Evolutionary conservation across 2,113 vertebrate species (phyloP).

Genomic region (Leptosomus discolor): DNA sequence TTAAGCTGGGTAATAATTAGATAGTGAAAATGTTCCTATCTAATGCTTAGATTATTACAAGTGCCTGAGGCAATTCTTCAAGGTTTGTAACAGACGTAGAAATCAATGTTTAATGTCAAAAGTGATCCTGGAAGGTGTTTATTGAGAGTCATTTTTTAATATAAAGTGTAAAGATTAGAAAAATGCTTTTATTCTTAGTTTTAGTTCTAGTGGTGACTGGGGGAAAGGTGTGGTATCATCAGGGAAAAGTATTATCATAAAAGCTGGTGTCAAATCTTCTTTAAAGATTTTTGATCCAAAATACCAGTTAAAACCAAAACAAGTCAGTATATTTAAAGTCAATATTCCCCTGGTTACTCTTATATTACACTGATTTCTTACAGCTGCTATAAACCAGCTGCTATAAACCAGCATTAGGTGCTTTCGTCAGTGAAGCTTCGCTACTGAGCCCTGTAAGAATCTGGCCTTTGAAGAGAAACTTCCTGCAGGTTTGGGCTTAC

Average conservation of each 20-base stretch:
- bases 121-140: conserved; percentile 39
- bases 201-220: background rate
- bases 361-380: background rate
- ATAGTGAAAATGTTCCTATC: background rate
- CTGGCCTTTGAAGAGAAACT: background rate
- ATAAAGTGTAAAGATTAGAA: conserved; percentile 25
- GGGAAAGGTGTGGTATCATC: background rate
- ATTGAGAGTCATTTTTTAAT: conserved; percentile 52
- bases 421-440: background rate
- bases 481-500: background rate
- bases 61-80: conserved; percentile 40
- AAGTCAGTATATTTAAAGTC: background rate
- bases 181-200: conserved; percentile 38
- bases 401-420: background rate
- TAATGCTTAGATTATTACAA: conserved; percentile 58
- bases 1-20: background rate
- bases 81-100: conserved; percentile 34
- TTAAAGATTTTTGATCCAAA: background rate
- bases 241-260: background rate
- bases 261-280: background rate
- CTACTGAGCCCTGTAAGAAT: background rate
- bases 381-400: background rate
- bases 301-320: background rate
- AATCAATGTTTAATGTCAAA: conserved; percentile 47
- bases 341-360: background rate